phyloP scores from a whole-genome alignment of 1,140 invertebrate species.

The Solen grandis region DNA sequence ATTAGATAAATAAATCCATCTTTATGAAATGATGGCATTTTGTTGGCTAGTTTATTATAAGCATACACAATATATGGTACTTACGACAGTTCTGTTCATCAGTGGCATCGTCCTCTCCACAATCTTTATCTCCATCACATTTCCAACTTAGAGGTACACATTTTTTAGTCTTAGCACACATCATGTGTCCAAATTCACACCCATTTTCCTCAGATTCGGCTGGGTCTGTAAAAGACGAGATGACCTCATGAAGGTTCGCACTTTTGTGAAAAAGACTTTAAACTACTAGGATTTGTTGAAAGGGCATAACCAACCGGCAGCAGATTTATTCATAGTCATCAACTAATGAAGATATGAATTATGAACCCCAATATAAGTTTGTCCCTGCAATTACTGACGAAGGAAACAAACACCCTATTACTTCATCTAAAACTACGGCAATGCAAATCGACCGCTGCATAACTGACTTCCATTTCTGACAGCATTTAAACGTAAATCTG shows the following conservation, averaged over 20 bases:
- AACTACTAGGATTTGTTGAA: neutral
- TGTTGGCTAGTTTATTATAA: neutral
- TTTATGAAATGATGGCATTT: neutral
- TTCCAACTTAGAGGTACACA: conserved; percentile 54
- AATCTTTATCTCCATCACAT: conserved; percentile 45
- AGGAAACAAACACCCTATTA: no score
- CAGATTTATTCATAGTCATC: neutral
- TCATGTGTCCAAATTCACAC: conserved; percentile 26
- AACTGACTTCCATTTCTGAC: no score
- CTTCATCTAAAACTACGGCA: no score
- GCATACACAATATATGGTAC: neutral
- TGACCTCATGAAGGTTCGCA: no score
- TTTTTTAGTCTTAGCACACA: conserved; percentile 3
- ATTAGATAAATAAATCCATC: neutral
- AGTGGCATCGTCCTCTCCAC: conserved; percentile 14
- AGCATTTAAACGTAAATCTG: no score
- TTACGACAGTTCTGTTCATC: conserved; percentile 52
- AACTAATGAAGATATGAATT: neutral
- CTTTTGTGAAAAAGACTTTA: neutral
- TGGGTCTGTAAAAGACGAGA: neutral
- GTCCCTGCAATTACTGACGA: neutral
- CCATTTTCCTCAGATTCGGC: neutral
- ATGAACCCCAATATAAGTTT: neutral
- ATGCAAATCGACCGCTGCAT: no score
- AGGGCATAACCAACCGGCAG: neutral